Base-by-base conservation (phyloP, 2,113 vertebrate species). In the Panthera tigris region DNA sequence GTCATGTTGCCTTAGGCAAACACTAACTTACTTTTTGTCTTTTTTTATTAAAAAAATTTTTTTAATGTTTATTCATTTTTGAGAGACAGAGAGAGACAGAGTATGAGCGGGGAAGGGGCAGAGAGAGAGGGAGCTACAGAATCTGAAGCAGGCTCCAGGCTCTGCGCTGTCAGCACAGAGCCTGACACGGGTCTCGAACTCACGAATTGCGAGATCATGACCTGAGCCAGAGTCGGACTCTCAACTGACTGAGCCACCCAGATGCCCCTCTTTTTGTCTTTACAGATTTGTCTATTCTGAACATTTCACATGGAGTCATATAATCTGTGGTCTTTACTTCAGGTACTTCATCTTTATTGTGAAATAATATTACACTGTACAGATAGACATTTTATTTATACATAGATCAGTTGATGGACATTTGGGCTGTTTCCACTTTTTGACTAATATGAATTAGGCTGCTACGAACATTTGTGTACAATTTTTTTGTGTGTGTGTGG, bases 351-450 rank as follows among this genome's bases (percentile, higher is more conserved):
- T 90, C n/a, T 89, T 94, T 96, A 95, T 61, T 95, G 57, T 2
- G 63, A 97, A 84, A 73, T 79, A 97, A 83, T 65, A 80, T 79
- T 93, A 27, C 5, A 80, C 41, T 69, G 10, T 71, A 81, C 69
- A 69, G 45, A n/a, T 92, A 94, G 36, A 45, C 29, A 36, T 79
- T 89, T 94, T 52, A 94, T 73, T 87, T 80, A 68, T 73, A 79
- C 13, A 78, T 84, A 68, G 86, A 92, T 82, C 23, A 87, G 52
- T 3, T 90, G 73, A 92, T 89, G 50, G n/a, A 82, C 14, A 71
- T 84, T 82, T 95, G 61, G 13, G 68, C 78, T 96, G 39, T 66
- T 48, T 83, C 29, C n/a, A 81, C 57, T 82, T 97, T 97, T 86
- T 78, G 83, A 63, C 39, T 86, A 89, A 95, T 80, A 52, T 63